Conservation (phyloP, 2,888 invertebrate genomes). For the Corythucha ciliata region DNA sequence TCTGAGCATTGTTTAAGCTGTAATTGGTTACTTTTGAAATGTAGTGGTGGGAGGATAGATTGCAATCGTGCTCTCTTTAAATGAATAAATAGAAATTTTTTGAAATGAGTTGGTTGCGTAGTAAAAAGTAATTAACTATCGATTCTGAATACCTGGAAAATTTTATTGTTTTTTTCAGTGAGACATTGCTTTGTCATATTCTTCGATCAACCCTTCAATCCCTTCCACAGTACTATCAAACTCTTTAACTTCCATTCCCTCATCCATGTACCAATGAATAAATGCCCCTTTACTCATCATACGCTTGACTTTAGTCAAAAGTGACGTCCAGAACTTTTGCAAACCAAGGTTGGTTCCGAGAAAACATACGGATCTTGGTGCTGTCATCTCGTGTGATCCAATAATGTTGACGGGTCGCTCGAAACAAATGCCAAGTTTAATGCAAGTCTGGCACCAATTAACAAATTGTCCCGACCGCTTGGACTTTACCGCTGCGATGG, state of each 20-base stretch:
- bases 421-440: constrained; percentile 52
- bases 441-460: constrained; percentile 89
- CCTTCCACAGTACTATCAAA: constrained; percentile 9
- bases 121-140: no score
- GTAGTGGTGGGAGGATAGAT: no score
- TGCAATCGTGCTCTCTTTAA: no score
- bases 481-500: constrained; percentile 67
- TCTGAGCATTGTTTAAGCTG: no score
- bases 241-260: constrained; percentile 5
- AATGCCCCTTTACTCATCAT: constrained; percentile 9
- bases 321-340: neutral
- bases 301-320: neutral
- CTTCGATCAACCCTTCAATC: constrained; percentile 50
- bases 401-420: neutral
- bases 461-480: constrained; percentile 74
- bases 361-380: constrained; percentile 1
- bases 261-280: constrained; percentile 14
- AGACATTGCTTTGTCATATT: neutral
- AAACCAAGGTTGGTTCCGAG: constrained; percentile 4
- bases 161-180: constrained; percentile 1
- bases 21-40: no score
- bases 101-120: no score
- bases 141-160: no score
- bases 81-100: no score
- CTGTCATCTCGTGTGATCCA: neutral